These are phyloP conservation scores for Cerastoderma edule DNA, from an alignment of 2,888 invertebrate species.

Conservation along the genomic window DNA sequence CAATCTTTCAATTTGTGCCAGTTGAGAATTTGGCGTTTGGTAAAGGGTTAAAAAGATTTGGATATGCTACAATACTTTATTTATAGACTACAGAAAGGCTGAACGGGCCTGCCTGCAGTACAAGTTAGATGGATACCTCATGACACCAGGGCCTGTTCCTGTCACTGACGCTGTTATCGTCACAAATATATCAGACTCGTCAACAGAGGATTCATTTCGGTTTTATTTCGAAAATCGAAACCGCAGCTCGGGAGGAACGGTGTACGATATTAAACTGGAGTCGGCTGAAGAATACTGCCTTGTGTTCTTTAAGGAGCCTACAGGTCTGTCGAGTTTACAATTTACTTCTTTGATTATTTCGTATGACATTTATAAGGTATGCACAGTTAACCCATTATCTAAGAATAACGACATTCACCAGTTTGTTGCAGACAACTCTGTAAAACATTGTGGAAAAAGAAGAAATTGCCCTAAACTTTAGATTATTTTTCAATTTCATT, in stretches of 20 bases:
- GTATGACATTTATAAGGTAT: too few relatives aligned
- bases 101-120: constrained; percentile 30
- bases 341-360: not conserved
- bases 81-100: constrained; percentile 9
- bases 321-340: constrained; percentile 35
- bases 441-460: too few relatives aligned
- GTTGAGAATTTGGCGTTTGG: not conserved
- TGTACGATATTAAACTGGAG: constrained; percentile 37
- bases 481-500: too few relatives aligned
- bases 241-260: constrained; percentile 48
- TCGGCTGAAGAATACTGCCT: constrained; percentile 44
- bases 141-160: constrained; percentile 46
- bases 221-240: constrained; percentile 57
- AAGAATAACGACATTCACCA: too few relatives aligned
- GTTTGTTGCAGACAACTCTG: too few relatives aligned
- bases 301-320: constrained; percentile 40
- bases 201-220: constrained; percentile 39
- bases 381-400: too few relatives aligned
- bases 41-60: too few relatives aligned
- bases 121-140: constrained; percentile 32
- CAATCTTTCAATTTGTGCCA: not conserved
- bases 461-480: too few relatives aligned
- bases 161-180: constrained; percentile 45
- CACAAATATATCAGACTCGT: constrained; percentile 21
- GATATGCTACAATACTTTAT: too few relatives aligned